These are phyloP conservation scores for Empidonax alnorum DNA, from an alignment of 2,113 vertebrate species.

Conservation along the genomic window DNA sequence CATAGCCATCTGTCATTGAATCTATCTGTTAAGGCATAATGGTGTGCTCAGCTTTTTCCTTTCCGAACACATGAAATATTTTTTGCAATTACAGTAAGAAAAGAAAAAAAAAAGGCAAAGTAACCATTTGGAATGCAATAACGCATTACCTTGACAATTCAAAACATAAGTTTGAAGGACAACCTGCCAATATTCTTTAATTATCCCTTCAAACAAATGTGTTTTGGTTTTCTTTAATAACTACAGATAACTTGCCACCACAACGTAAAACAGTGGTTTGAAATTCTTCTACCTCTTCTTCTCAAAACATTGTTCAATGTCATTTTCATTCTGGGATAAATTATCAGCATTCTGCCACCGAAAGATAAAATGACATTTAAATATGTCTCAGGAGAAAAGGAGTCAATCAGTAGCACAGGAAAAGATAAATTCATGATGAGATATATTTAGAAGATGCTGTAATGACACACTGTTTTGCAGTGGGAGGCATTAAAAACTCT, in stretches of 20 bases:
- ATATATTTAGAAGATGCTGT: conserved; percentile 36
- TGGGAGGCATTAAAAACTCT: conserved; percentile 10
- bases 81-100: background rate
- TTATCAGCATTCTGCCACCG: background rate
- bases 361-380: conserved; percentile 13
- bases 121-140: background rate
- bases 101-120: background rate
- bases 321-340: conserved; percentile 19
- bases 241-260: background rate
- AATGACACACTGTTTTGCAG: conserved; percentile 18
- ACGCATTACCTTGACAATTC: background rate
- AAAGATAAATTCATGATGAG: conserved; percentile 3
- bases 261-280: background rate
- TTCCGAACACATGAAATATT: background rate
- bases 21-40: conserved; percentile 12
- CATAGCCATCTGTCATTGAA: conserved; percentile 48
- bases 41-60: background rate
- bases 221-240: background rate
- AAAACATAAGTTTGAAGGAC: background rate
- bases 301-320: conserved; percentile 25
- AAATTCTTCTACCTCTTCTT: background rate
- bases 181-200: background rate
- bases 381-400: background rate
- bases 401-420: conserved; percentile 13
- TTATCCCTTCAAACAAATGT: background rate